Conservation (phyloP, 2,113 vertebrate genomes). For the Oryzias javanicus region DNA sequence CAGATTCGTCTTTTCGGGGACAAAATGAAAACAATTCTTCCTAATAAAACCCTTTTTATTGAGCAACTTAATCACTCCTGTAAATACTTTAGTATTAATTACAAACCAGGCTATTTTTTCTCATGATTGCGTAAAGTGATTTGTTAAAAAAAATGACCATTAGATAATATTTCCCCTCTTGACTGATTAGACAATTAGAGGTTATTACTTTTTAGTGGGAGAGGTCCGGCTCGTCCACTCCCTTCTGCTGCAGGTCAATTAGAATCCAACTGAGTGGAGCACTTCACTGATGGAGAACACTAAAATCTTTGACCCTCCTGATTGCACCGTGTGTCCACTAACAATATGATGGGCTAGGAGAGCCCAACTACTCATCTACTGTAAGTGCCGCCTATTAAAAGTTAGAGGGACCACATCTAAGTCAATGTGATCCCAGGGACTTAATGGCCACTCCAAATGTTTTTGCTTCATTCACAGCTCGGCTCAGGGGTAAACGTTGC, state of each 20-base stretch:
- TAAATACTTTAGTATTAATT: too few relatives aligned
- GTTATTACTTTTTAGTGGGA: conserved; percentile 59
- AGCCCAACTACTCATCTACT: conserved; percentile 68
- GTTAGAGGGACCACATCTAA: conserved; percentile 69
- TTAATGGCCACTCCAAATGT: conserved; percentile 65
- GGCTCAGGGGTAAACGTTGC: conserved; percentile 35
- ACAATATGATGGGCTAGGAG: conserved; percentile 70
- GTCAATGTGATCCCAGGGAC: conserved; percentile 68
- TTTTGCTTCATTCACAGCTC: conserved; percentile 51
- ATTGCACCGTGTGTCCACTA: conserved; percentile 72
- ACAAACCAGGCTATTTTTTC: background rate
- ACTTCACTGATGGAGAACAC: conserved; percentile 70
- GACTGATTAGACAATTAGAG: conserved; percentile 61
- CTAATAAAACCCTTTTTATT: too few relatives aligned
- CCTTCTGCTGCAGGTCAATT: conserved; percentile 71
- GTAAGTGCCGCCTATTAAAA: conserved; percentile 72
- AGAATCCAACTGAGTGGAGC: conserved; percentile 71
- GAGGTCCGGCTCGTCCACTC: conserved; percentile 53
- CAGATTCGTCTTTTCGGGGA: too few relatives aligned
- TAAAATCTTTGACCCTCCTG: conserved; percentile 74
- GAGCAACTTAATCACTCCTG: too few relatives aligned
- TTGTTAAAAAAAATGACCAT: conserved; percentile 13
- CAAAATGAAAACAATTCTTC: too few relatives aligned
- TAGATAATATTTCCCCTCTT: conserved; percentile 13
- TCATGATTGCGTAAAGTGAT: background rate